Conservation (phyloP, 2,797 vertebrate genomes). For the Enoplosus armatus region DNA sequence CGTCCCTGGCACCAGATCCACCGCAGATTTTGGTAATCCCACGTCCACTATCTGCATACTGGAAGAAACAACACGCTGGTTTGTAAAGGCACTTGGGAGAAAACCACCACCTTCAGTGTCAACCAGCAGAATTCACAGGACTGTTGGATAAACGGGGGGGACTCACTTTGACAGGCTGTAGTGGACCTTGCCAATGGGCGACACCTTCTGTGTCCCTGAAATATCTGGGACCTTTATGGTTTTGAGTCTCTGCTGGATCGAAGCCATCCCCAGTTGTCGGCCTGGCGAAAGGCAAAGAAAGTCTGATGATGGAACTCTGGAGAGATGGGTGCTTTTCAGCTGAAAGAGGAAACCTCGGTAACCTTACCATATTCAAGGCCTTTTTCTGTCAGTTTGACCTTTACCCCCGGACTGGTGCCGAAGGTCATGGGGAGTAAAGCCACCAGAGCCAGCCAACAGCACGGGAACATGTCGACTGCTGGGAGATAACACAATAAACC, state of each 20-base stretch:
- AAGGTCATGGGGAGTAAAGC: constrained; percentile 56
- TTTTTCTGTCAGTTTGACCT: constrained; percentile 81
- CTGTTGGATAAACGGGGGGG: neutral
- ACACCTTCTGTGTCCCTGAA: constrained; percentile 71
- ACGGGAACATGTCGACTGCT: constrained; percentile 70
- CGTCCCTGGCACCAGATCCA: constrained; percentile 74
- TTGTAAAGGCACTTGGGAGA: neutral
- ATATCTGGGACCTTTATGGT: constrained; percentile 81
- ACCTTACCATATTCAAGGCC: constrained; percentile 85
- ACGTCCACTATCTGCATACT: constrained; percentile 79
- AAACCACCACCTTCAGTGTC: neutral
- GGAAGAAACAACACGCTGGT: constrained; percentile 6
- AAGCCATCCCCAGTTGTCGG: constrained; percentile 76
- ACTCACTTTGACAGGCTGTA: constrained; percentile 84
- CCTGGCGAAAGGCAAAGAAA: constrained; percentile 57
- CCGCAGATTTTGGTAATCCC: constrained; percentile 72
- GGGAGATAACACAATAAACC: constrained; percentile 8
- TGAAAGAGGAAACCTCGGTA: neutral
- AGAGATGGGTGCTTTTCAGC: neutral
- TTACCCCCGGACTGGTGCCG: constrained; percentile 77
- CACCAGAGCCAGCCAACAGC: constrained; percentile 67
- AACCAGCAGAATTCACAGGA: neutral
- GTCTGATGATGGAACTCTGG: neutral
- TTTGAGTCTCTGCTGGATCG: constrained; percentile 78
- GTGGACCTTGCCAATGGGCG: constrained; percentile 78